Evolutionary conservation across 2,113 vertebrate species (phyloP).

Genomic region (Grallaria varia): DNA sequence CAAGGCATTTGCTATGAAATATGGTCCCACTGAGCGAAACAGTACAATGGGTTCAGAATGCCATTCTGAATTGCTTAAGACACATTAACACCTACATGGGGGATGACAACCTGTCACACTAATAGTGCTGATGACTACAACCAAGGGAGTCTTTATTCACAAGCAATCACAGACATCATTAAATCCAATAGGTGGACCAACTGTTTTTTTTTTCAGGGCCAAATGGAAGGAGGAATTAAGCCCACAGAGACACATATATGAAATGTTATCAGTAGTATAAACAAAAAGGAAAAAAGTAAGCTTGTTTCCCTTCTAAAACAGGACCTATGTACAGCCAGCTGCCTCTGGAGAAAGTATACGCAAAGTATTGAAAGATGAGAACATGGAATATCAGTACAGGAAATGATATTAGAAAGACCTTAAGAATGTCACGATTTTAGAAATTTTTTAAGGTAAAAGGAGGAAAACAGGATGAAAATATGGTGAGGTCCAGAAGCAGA

Average conservation of each 20-base stretch:
- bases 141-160: background rate
- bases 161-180: slow-evolving; percentile 25
- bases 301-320: background rate
- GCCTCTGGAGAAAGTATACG: background rate
- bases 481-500: background rate
- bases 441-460: background rate
- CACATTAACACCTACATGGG: background rate
- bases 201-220: background rate
- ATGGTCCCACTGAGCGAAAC: background rate
- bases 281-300: background rate
- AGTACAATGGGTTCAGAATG: background rate
- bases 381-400: background rate
- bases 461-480: background rate
- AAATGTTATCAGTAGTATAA: background rate
- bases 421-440: background rate
- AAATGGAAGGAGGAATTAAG: slow-evolving; percentile 10
- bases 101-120: background rate
- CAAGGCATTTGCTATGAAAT: slow-evolving; percentile 21
- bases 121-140: background rate
- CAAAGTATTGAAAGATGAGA: background rate
- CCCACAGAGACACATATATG: background rate
- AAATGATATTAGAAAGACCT: background rate
- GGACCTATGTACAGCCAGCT: background rate
- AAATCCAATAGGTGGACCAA: background rate
- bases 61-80: background rate